Conservation (phyloP, 2,113 vertebrate species). For the Dendrocopos noguchii region DNA sequence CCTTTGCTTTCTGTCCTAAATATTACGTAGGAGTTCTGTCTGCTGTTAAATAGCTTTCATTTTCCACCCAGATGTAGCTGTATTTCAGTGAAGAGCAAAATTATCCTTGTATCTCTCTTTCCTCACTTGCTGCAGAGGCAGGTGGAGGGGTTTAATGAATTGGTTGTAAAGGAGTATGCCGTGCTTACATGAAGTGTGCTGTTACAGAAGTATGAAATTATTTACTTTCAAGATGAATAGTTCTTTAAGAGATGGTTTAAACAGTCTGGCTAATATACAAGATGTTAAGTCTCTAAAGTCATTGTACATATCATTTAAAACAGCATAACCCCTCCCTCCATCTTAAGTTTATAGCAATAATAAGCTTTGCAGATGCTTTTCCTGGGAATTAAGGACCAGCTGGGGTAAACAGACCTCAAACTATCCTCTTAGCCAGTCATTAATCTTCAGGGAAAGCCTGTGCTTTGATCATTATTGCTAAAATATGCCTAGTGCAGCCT, state of each 20-base stretch:
- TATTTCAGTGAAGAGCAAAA: not conserved
- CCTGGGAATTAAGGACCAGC: constrained; percentile 68
- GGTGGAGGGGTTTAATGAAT: not conserved
- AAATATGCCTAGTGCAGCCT: constrained; percentile 60
- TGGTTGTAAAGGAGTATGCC: not conserved
- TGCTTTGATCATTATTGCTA: constrained; percentile 72
- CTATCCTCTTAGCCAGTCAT: constrained; percentile 71
- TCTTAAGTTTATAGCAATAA: constrained; percentile 64
- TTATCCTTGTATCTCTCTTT: not conserved
- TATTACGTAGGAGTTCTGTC: not conserved
- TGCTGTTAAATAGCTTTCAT: not conserved
- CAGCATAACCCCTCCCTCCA: constrained; percentile 21
- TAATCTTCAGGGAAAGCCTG: constrained; percentile 69
- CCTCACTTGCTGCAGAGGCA: not conserved
- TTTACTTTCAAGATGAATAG: constrained; percentile 52
- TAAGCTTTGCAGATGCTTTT: constrained; percentile 69
- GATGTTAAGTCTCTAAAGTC: constrained; percentile 46
- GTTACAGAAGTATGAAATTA: not conserved
- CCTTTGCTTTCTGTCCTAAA: constrained; percentile 21
- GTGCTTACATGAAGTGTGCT: not conserved
- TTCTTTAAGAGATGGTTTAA: constrained; percentile 57
- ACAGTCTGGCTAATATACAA: constrained; percentile 40
- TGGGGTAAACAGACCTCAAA: constrained; percentile 72
- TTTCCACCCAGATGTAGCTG: not conserved
- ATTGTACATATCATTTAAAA: constrained; percentile 22